Evolutionary conservation across 2,113 vertebrate genomes (phyloP).

Genomic region (Bubo bubo): DNA sequence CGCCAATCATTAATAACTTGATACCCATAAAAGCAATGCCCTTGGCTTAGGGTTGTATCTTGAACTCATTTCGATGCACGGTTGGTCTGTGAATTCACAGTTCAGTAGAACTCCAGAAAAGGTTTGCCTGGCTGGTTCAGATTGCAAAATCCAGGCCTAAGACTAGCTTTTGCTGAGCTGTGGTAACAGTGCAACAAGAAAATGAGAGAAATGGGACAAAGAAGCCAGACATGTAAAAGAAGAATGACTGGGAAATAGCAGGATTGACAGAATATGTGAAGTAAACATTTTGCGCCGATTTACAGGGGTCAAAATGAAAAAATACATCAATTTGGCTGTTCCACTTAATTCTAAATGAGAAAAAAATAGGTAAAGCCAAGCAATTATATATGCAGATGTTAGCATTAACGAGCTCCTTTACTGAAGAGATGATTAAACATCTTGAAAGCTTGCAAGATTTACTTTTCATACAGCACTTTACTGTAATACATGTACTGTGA

Average conservation of each 20-base stretch:
- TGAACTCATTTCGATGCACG: neutral
- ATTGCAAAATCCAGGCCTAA: neutral
- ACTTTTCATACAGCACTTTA: neutral
- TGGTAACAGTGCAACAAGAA: neutral
- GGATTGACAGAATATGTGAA: neutral
- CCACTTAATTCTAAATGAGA: neutral
- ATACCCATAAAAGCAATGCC: neutral
- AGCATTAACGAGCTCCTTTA: slow-evolving; percentile 5
- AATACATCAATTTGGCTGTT: neutral
- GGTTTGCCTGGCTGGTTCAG: neutral
- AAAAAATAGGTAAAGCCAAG: slow-evolving; percentile 36
- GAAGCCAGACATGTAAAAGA: neutral
- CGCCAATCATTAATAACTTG: neutral
- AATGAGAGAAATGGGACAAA: neutral
- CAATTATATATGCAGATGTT: slow-evolving; percentile 41
- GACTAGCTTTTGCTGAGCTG: slow-evolving; percentile 7
- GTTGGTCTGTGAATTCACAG: neutral
- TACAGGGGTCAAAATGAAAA: slow-evolving; percentile 38
- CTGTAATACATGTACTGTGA: neutral
- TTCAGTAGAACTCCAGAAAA: neutral
- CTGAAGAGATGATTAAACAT: slow-evolving; percentile 56
- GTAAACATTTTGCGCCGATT: neutral
- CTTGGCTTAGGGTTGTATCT: neutral
- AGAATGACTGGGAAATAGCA: neutral
- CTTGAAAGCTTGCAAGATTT: slow-evolving; percentile 39